Conservation (phyloP, 37 sponge, comb jelly and placozoan genomes). For the Ephydatia muelleri region DNA sequence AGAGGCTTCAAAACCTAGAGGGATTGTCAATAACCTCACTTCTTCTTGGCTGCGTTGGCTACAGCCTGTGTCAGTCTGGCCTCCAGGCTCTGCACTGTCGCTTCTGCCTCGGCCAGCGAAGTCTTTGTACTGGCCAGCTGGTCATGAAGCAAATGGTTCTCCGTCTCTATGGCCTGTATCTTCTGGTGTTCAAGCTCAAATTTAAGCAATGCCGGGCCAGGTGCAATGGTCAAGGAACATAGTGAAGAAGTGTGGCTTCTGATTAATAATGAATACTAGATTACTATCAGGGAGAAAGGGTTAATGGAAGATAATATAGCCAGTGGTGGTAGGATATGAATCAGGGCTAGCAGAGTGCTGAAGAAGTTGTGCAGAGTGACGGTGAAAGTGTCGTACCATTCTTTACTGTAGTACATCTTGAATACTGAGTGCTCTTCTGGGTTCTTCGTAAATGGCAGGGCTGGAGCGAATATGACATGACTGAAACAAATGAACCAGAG, state of each 20-base stretch:
- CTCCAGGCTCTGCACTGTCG: constrained; percentile 53
- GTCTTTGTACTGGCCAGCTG: constrained; percentile 65
- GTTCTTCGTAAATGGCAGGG: constrained; percentile 78
- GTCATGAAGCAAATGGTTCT: constrained; percentile 63
- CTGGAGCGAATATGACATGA: constrained; percentile 24
- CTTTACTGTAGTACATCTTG: constrained; percentile 81
- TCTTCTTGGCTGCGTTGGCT: constrained; percentile 8
- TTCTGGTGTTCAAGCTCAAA: constrained; percentile 78
- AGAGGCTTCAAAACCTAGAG: background rate
- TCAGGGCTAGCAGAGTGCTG: constrained; percentile 79
- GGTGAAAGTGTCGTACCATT: constrained; percentile 78
- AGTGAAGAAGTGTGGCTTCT: background rate
- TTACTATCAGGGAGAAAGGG: background rate
- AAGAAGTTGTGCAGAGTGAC: constrained; percentile 91
- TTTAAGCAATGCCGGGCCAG: constrained; percentile 73
- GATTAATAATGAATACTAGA: background rate
- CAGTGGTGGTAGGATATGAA: constrained; percentile 67
- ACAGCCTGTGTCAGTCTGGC: constrained; percentile 43
- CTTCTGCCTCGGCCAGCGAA: constrained; percentile 45
- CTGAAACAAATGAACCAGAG: background rate
- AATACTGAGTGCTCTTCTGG: constrained; percentile 82
- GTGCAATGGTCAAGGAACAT: constrained; percentile 61
- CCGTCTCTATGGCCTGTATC: constrained; percentile 70
- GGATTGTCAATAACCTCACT: background rate
- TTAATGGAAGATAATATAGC: no score